Evolutionary conservation across 2,888 invertebrate species (phyloP).

Genomic region (Argyresthia goedartella): DNA sequence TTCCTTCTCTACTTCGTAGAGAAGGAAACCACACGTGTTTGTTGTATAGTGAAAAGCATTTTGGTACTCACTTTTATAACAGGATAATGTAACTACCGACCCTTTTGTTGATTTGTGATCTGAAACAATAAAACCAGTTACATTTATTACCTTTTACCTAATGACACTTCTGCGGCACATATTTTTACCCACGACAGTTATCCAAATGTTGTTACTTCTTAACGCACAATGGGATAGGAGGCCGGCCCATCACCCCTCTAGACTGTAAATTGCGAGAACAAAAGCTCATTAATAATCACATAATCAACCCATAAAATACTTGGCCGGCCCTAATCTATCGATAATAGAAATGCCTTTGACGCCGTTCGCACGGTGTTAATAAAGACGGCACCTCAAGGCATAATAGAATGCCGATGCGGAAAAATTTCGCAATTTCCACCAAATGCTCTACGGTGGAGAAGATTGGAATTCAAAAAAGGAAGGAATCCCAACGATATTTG

Average conservation of each 20-base stretch:
- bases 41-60: too few relatives aligned
- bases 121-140: slow-evolving; percentile 33
- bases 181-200: too few relatives aligned
- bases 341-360: slow-evolving; percentile 8
- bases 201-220: too few relatives aligned
- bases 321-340: slow-evolving; percentile 21
- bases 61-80: slow-evolving; percentile 71
- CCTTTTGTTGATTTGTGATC: slow-evolving; percentile 71
- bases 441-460: slow-evolving; percentile 25
- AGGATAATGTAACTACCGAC: slow-evolving; percentile 69
- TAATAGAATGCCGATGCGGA: slow-evolving; percentile 56
- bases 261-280: not conserved
- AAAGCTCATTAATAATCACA: too few relatives aligned
- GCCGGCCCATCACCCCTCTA: too few relatives aligned
- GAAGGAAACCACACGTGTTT: too few relatives aligned
- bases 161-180: too few relatives aligned
- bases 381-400: slow-evolving; percentile 30
- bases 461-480: slow-evolving; percentile 53
- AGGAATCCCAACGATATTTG: slow-evolving; percentile 5
- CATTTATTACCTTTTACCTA: not conserved
- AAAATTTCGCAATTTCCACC: slow-evolving; percentile 23
- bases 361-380: slow-evolving; percentile 29
- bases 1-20: too few relatives aligned
- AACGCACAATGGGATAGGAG: too few relatives aligned
- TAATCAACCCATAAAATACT: too few relatives aligned